Evolutionary conservation across 2,888 invertebrate genomes (phyloP), one percentile per base, ranked within the genome.

Genomic region (Folsomia manolachei): DNA sequence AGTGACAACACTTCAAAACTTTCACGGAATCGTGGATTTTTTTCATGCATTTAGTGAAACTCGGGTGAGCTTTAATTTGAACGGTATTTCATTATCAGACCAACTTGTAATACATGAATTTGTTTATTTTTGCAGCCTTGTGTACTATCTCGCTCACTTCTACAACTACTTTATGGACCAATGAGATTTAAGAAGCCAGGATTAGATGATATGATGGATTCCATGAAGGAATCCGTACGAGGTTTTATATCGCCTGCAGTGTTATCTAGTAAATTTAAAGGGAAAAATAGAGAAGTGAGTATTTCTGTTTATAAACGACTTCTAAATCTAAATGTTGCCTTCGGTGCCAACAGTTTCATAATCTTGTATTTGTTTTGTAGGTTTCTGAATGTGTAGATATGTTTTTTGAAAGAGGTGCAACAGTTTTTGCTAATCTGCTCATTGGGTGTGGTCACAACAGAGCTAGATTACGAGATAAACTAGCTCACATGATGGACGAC

Each of bases 391-490:
- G 91, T 83, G 90, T 96, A 1, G 95, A 97, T 81, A 91, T 91
- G 71, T 95, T 97, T 85, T 87, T 97, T 69, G 88, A 88, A 14
- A 92, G 93, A 75, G 94, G 95, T 83, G 90, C 92, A 73, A 89
- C 92, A 53, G 92, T 95, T 2, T 94, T 97, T 83, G 91, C 91
- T 11, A 90, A 90, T 80, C 86, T 97, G 71, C 86, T 97, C 72
- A 93, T 94, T 82, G 89, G 95, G 73, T 94, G 93, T 83, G 97
- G 98, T 0, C 95, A 96, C 84, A 98, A 98, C 85, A 88, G 96
- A 79, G 97, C 98, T 2, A 86, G 98, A 39, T 97, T 97, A 84
- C 87, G 97, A 71, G 97, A 98, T 83, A 96, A 95, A 85, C 86
- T 97, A 71, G 94, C 93, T 0, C 88, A 93, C 81, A 85, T 96